Conservation (phyloP, 2,888 invertebrate genomes). For the Philhelius pedissequus region DNA sequence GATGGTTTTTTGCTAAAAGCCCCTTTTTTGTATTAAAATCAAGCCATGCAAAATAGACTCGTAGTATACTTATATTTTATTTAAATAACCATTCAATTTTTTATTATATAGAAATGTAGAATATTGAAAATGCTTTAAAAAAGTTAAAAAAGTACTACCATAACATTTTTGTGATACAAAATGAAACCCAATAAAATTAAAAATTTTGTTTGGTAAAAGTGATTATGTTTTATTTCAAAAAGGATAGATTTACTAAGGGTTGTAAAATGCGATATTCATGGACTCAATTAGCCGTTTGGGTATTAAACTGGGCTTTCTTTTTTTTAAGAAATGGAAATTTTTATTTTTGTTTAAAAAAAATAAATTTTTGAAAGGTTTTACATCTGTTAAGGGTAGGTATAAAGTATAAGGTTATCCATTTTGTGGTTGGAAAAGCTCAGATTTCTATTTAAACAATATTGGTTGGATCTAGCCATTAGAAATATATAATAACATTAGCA, state of each 20-base stretch:
- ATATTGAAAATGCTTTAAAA: constrained; percentile 50
- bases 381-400: too few relatives aligned
- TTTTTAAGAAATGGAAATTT: too few relatives aligned
- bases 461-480: too few relatives aligned
- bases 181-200: constrained; percentile 63
- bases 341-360: too few relatives aligned
- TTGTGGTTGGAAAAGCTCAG: too few relatives aligned
- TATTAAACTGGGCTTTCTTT: too few relatives aligned
- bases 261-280: constrained; percentile 75
- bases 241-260: constrained; percentile 33
- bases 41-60: constrained; percentile 27
- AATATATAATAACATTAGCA: too few relatives aligned
- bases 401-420: too few relatives aligned
- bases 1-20: constrained; percentile 19
- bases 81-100: constrained; percentile 45
- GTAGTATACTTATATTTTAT: background rate
- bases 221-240: constrained; percentile 70
- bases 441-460: too few relatives aligned
- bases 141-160: constrained; percentile 19
- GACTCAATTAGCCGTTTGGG: too few relatives aligned
- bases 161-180: constrained; percentile 75
- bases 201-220: constrained; percentile 56
- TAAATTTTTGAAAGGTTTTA: too few relatives aligned
- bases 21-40: constrained; percentile 34
- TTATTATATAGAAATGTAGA: constrained; percentile 54